Base-by-base conservation (phyloP, 2,888 invertebrate genomes). In the Drosophila falleni region DNA sequence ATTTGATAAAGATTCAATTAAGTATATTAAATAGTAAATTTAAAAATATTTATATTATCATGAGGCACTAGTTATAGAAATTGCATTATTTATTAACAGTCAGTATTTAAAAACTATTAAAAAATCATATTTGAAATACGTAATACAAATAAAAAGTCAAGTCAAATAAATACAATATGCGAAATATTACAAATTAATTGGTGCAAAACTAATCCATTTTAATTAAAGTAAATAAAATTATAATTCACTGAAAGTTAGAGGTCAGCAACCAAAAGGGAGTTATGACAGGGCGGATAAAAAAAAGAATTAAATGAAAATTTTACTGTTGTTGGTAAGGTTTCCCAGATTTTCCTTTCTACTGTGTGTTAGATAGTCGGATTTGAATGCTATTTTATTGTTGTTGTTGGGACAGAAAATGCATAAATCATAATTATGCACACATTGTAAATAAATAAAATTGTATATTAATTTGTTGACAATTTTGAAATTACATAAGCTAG, bases 391-490 rank as follows among this genome's bases (percentile, higher is more conserved):
- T 55, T 60, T 66, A 47, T 41, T 44, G 42, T 44, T 66, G 39
- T 42, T 63, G 35, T 29, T 54, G 29, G 29, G 23, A 16, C 15
- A 63, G 46, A 55, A 62, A 65, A 67, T 74, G 50, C 72, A 81
- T 87, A 71, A 78, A 78, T 80, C 72, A 85, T 76, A 84, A 87
- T 85, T 78, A 68, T 62, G 80, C 68, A 60, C 60, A 65, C 42
- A 68, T 65, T 56, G 66, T 78, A 73, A 84, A 80, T 83, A 81
- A 83, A 80, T 78, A 73, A 78, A 71, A 78, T 80, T 60, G 53
- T 44, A 72, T 71, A 86, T 86, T 84, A 88, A 84, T 86, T 88
- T 86, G 87, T 76, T 86, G 87, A 86, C 87, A 86, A 84, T 81
- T 73, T 74, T 64, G 73, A 80, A 74, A 80, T 80, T 80, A 86